Evolutionary conservation across 2,113 vertebrate genomes (phyloP).

Genomic region (Recurvirostra avosetta): DNA sequence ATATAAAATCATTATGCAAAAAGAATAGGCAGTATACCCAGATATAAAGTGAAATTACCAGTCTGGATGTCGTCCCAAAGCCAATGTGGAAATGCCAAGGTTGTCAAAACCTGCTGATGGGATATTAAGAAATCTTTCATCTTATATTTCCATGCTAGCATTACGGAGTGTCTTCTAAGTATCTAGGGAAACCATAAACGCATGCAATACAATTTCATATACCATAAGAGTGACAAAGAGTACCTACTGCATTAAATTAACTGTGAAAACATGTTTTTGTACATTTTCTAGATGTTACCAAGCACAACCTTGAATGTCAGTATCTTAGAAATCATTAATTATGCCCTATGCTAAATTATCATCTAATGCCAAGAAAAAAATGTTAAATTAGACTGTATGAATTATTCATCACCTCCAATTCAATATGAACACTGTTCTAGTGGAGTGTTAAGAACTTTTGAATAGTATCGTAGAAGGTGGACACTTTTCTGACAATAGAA

Average conservation of each 20-base stretch:
- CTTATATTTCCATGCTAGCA: not conserved
- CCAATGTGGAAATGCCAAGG: not conserved
- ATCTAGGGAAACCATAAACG: not conserved
- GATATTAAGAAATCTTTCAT: not conserved
- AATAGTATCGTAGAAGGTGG: not conserved
- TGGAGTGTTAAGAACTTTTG: slow-evolving; percentile 5
- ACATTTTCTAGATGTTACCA: not conserved
- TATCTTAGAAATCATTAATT: slow-evolving; percentile 37
- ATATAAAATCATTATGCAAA: not conserved
- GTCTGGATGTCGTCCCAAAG: not conserved
- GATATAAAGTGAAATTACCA: not conserved
- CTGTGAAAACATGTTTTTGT: not conserved
- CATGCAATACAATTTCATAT: not conserved
- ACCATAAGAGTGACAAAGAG: not conserved
- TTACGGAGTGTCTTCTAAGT: not conserved
- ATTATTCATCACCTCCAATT: slow-evolving; percentile 45
- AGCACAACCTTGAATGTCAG: not conserved
- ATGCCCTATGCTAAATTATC: not conserved
- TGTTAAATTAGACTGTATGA: not conserved
- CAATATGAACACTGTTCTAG: not conserved
- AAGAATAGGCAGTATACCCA: not conserved
- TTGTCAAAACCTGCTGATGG: not conserved
- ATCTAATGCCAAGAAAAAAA: not conserved
- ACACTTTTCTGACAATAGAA: not conserved
- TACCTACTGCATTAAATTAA: not conserved